A percentile compares a stretch with the other conserved stretches of the same genome.
phyloP scores from a whole-genome alignment of 2,113 vertebrate species.

The Proterorhinus semilunaris region DNA sequence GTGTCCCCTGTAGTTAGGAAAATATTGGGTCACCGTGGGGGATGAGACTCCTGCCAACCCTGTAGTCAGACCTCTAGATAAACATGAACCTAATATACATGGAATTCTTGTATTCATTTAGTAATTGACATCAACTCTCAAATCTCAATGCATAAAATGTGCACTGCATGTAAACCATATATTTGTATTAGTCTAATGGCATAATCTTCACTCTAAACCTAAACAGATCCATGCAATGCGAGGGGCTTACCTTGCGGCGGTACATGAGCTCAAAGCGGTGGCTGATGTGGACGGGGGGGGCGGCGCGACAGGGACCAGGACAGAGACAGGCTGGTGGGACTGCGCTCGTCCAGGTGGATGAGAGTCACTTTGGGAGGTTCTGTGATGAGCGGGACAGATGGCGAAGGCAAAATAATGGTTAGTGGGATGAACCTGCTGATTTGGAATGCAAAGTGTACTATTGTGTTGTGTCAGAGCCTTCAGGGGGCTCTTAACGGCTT shows the following conservation, averaged over 20 bases:
- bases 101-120: no score
- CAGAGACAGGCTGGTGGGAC: constrained; percentile 83
- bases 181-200: no score
- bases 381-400: constrained; percentile 50
- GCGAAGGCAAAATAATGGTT: constrained; percentile 60
- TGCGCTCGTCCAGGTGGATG: constrained; percentile 82
- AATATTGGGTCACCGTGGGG: no score
- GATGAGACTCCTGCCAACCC: no score
- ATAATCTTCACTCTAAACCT: no score
- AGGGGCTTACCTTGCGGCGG: constrained; percentile 86
- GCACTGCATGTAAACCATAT: no score
- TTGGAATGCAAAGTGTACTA: background rate
- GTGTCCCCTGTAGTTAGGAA: no score
- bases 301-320: constrained; percentile 86
- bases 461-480: background rate
- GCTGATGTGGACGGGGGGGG: constrained; percentile 81
- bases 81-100: no score
- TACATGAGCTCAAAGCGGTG: constrained; percentile 93
- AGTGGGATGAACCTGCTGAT: constrained; percentile 20
- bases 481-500: background rate
- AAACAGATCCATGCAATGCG: no score
- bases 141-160: no score
- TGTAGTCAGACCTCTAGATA: no score
- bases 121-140: no score
- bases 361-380: constrained; percentile 90